Conservation (phyloP, 2,888 invertebrate genomes). For the Rotaria sp. region DNA sequence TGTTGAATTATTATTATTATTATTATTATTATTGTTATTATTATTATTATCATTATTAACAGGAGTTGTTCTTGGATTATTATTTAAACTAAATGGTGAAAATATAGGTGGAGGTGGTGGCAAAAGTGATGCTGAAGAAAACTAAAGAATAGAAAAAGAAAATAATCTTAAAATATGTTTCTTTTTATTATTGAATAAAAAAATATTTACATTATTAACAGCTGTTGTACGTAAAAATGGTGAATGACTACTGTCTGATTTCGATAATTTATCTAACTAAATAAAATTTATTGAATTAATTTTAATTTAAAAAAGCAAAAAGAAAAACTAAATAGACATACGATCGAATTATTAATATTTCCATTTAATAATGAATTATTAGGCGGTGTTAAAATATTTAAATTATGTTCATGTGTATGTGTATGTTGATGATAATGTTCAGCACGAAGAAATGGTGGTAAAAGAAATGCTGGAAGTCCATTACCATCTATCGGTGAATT, state of each 20-base stretch:
- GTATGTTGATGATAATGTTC: constrained; percentile 31
- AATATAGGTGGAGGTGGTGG: not conserved
- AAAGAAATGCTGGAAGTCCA: not conserved
- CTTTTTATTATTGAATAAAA: not conserved
- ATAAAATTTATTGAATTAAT: not conserved
- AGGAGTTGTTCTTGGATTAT: not conserved
- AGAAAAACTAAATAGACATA: not conserved
- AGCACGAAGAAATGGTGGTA: constrained; percentile 28
- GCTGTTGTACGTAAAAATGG: constrained; percentile 10
- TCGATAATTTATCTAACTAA: constrained; percentile 9
- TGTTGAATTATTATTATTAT: not conserved
- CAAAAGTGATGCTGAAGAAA: not conserved
- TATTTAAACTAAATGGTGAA: not conserved
- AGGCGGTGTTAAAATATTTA: constrained; percentile 9
- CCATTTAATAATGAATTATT: not conserved
- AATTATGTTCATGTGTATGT: constrained; percentile 31
- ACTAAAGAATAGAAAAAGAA: not conserved
- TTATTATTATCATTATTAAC: no score
- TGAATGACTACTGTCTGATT: not conserved
- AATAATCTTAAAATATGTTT: not conserved
- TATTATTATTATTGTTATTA: no score
- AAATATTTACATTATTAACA: not conserved
- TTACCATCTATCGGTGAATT: not conserved
- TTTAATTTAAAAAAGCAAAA: no score
- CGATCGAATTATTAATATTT: not conserved